Evolutionary conservation across 2,888 invertebrate genomes (phyloP).

Genomic region (Trachelus stipa): DNA sequence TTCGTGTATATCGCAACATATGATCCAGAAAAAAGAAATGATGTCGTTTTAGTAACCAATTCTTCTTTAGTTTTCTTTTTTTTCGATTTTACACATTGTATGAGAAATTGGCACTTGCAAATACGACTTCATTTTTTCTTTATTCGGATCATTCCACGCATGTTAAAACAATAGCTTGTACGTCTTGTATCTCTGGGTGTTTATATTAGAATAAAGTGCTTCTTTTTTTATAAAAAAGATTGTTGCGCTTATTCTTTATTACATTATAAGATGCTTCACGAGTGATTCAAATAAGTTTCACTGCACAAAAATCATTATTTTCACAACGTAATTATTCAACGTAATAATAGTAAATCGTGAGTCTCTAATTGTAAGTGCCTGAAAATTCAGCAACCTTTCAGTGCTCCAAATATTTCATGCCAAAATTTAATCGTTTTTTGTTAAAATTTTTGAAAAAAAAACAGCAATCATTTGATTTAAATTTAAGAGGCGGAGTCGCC

Average conservation of each 20-base stretch:
- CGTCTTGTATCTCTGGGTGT: constrained; percentile 7
- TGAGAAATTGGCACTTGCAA: neutral
- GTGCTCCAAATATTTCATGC: neutral
- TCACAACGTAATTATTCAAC: too few relatives aligned
- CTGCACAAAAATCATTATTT: neutral
- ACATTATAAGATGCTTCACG: neutral
- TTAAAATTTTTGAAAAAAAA: neutral
- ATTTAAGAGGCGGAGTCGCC: neutral
- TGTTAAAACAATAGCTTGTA: neutral
- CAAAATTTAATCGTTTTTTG: neutral
- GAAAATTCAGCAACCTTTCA: neutral
- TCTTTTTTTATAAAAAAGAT: neutral
- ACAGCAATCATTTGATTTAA: neutral
- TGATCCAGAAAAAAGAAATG: neutral
- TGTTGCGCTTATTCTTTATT: neutral
- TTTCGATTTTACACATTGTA: neutral
- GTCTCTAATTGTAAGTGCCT: neutral
- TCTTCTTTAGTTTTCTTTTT: neutral
- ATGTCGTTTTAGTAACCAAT: neutral
- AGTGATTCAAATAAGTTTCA: neutral
- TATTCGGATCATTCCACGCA: neutral
- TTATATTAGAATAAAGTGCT: constrained; percentile 13
- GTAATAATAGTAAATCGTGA: neutral
- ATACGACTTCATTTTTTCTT: neutral
- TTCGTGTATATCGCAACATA: neutral